These are phyloP conservation scores for Eupithecia exiguata DNA, from an alignment of 2,888 invertebrate genomes.

Conservation along the genomic window DNA sequence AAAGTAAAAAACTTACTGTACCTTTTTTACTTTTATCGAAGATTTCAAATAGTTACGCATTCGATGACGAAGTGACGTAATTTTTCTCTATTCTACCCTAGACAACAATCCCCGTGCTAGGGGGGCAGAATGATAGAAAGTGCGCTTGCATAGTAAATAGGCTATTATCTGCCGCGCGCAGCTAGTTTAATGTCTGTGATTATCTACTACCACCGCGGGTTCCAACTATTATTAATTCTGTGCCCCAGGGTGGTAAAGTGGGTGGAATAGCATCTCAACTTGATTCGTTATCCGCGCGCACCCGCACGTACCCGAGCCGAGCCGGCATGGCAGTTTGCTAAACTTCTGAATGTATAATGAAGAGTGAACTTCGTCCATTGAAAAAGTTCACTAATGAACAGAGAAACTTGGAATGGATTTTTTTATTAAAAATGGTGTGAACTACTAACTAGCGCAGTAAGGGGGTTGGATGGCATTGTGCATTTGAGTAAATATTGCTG, in stretches of 20 bases:
- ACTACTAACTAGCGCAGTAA: slow-evolving; percentile 10
- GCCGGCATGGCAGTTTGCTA: slow-evolving; percentile 53
- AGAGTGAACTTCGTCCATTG: slow-evolving; percentile 53
- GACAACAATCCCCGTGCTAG: no score
- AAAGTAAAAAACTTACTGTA: no score
- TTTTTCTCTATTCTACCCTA: no score
- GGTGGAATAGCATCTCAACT: slow-evolving; percentile 44
- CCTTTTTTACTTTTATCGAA: no score
- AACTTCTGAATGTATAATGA: slow-evolving; percentile 64
- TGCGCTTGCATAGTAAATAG: no score
- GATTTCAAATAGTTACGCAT: no score
- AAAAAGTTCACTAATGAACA: slow-evolving; percentile 59
- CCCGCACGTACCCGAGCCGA: slow-evolving; percentile 47
- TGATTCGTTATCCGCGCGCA: slow-evolving; percentile 67
- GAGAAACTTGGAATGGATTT: slow-evolving; percentile 21
- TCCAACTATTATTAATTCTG: neutral
- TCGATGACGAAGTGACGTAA: no score
- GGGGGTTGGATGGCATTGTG: neutral
- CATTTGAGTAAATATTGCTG: neutral
- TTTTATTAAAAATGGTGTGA: slow-evolving; percentile 16
- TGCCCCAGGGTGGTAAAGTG: neutral
- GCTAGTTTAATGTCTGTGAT: no score
- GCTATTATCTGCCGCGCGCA: no score
- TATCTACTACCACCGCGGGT: no score
- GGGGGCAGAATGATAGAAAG: no score